Evolutionary conservation across 37 sponge, comb jelly and placozoan genomes (phyloP).

Genomic region (Bolinopsis microptera): DNA sequence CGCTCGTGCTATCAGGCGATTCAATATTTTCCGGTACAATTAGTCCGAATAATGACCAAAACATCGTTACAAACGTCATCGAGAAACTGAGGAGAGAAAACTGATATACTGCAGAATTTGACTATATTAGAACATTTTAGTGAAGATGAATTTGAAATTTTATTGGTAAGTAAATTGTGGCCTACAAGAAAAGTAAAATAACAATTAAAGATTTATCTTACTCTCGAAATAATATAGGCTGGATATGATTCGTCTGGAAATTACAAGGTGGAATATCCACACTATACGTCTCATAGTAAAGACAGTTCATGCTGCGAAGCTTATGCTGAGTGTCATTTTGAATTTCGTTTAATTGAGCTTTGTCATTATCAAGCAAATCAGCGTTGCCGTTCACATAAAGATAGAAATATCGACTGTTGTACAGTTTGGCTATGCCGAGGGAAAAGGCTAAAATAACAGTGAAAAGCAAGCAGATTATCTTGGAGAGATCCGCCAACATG

Average conservation of each 20-base stretch:
- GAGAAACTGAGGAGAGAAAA: not conserved
- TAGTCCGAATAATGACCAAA: constrained; percentile 44
- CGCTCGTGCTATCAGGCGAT: constrained; percentile 6
- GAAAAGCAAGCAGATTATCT: constrained; percentile 32
- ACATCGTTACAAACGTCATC: constrained; percentile 18
- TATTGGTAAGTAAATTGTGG: too few species aligned
- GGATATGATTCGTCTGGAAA: not conserved
- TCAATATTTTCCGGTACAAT: constrained; percentile 34
- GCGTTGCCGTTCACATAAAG: constrained; percentile 47
- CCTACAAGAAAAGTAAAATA: too few species aligned
- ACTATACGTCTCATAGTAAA: not conserved
- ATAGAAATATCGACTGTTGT: constrained; percentile 54
- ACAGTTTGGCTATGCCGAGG: constrained; percentile 62
- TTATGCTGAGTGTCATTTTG: not conserved
- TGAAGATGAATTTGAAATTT: too few species aligned
- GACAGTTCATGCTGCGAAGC: not conserved
- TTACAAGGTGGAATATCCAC: not conserved
- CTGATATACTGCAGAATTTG: too few species aligned
- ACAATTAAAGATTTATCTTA: too few species aligned
- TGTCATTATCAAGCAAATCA: not conserved
- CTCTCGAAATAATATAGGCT: not conserved
- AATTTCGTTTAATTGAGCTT: not conserved
- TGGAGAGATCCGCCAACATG: constrained; percentile 67
- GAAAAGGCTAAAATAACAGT: constrained; percentile 60
- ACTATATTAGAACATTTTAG: too few species aligned